Base-by-base conservation (phyloP, 2,888 invertebrate genomes). In the Chaetogeoica ovagalla region DNA sequence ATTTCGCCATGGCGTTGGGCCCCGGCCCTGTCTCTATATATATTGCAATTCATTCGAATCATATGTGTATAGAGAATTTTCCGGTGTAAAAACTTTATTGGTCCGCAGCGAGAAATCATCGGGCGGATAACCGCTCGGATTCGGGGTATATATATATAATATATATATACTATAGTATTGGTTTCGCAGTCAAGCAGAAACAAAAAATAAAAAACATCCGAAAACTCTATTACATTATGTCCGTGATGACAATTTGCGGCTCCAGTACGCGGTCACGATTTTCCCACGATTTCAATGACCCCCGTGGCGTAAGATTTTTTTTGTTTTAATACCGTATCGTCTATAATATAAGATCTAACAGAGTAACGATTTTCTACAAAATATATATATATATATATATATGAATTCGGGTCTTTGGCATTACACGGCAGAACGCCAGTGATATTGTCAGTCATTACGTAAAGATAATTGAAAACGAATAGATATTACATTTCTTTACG, bases 281-380 rank as follows among this genome's bases (percentile, higher is more conserved):
- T 57, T 77, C 77, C 69, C 77, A 77, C 77, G 77, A 77, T 77
- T 62, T 70, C 69, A 77, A 77, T 70, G 69, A 77, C 69, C 69
- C 11, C 52, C 59, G 39, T 4, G 2, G 30, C 30, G 30, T 30
- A 30, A 4, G 30, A 30, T 30, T 30, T 30, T 30, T 30, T 30
- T 30, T 30, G 1, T 30, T 4, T 30, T 30, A 30, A 4, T 30
- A 30, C 30, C 1, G 30, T 30, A 30, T 30, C 30, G 30, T 30
- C 30, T 30, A 30, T 30, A 17, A 30, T 30, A 17, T 21, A 21
- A 74, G 17, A 21, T 37, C 21, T 30, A n/a, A 19, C 4, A 15
- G 23, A 23, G 23, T 68, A 59, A n/a, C 37, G 19, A 57, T 63
- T 37, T 17, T 30, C 4, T 30, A 30, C 13, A 21, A 43, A 19